phyloP scores from a whole-genome alignment of 2,888 invertebrate species.

The Caenorhabditis plicata region DNA sequence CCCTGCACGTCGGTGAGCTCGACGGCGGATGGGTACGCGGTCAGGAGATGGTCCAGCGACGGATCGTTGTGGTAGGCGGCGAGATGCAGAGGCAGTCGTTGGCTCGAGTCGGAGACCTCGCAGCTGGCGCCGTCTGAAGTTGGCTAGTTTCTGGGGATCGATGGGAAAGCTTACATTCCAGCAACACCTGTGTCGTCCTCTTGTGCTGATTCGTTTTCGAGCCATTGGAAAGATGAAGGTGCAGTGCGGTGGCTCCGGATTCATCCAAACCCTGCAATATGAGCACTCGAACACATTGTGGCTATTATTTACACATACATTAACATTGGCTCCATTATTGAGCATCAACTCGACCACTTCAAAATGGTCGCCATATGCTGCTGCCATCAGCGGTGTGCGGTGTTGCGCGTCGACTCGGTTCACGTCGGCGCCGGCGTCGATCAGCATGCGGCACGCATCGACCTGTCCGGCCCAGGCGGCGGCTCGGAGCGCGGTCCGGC shows the following conservation, averaged over 20 bases:
- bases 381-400: conserved; percentile 48
- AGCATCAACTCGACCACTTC: conserved; percentile 42
- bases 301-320: conserved; percentile 8
- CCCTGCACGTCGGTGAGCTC: conserved; percentile 30
- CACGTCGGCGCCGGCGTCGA: conserved; percentile 39
- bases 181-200: conserved; percentile 29
- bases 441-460: conserved; percentile 33
- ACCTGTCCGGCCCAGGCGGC: conserved; percentile 51
- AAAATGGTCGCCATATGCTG: conserved; percentile 49
- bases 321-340: conserved; percentile 38
- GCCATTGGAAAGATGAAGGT: conserved; percentile 45
- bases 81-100: conserved; percentile 53
- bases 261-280: conserved; percentile 31
- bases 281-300: neutral
- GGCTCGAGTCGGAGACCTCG: conserved; percentile 33
- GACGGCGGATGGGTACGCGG: conserved; percentile 6
- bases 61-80: conserved; percentile 72
- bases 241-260: conserved; percentile 48
- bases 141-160: no score
- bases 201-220: conserved; percentile 37
- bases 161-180: no score
- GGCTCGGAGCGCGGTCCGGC: conserved; percentile 49
- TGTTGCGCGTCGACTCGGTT: conserved; percentile 43
- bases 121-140: conserved; percentile 16
- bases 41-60: conserved; percentile 29